Percentiles rank a stretch among this genome's conserved stretches.
Evolutionary conservation across 2,797 vertebrate genomes (phyloP).

Genomic region (Tragelaphus eurycerus): DNA sequence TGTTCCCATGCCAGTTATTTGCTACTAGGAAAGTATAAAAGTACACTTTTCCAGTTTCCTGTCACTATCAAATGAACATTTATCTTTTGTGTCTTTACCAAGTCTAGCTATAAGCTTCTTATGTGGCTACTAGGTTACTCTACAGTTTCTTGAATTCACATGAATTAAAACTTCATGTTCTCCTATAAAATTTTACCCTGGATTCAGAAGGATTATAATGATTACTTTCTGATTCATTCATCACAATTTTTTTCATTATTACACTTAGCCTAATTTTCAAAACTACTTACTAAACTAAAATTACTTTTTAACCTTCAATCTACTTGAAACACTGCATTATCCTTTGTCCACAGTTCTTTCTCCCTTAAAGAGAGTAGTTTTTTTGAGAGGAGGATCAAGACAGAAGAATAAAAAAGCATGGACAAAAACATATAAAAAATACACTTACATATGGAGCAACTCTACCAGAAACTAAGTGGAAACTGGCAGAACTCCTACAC

Average conservation of each 20-base stretch:
- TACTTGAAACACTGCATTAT: background rate
- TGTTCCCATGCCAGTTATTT: background rate
- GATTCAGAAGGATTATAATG: background rate
- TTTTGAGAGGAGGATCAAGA: background rate
- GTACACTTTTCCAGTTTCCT: background rate
- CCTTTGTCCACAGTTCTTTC: background rate
- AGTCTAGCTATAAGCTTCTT: background rate
- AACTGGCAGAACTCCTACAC: background rate
- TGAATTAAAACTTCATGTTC: background rate
- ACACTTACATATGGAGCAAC: background rate
- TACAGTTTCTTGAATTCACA: background rate
- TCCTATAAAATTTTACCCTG: background rate
- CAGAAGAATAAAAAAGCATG: background rate
- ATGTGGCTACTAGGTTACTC: background rate
- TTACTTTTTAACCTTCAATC: background rate
- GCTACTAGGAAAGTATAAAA: background rate
- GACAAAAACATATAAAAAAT: background rate
- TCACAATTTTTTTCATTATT: background rate
- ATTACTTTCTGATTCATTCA: background rate
- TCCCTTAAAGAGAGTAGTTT: background rate
- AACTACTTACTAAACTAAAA: background rate
- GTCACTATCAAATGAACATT: background rate
- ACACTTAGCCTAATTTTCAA: conserved; percentile 2
- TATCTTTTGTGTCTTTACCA: background rate
- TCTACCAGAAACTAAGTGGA: background rate